Base-by-base conservation (phyloP, 2,797 vertebrate genomes). In the Chelon auratus region DNA sequence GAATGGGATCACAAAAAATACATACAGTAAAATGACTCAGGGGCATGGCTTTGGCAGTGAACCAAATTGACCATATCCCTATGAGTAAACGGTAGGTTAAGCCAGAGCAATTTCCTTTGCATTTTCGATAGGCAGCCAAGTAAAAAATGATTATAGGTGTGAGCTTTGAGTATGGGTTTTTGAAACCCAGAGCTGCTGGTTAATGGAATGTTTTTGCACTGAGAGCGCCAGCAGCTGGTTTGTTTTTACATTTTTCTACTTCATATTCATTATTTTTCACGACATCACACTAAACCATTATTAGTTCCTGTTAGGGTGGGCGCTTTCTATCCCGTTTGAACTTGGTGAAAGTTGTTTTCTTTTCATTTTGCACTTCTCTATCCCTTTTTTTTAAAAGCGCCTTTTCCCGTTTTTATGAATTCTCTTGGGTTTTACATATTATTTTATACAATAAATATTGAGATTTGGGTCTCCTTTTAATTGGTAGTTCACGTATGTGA, bases 21-120 rank as follows among this genome's bases (percentile, higher is more conserved):
- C 85, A 85, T 92, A 91, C 87, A 84, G 89, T 92, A 91, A 92
- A 90, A 75, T 92, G 92, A 94, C 78, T 94, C 93, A 93, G 75
- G 74, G 67, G 20, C 65, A 68, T 52, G 71, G 78, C 59, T 91
- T 91, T 87, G 90, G 85, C 81, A 69, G 69, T 4, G 42, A 9
- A 77, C 75, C 88, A 90, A 82, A 86, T 54, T 70, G 72, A 84
- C 86, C 81, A 78, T 83, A 83, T 68, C 77, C 78, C 72, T 62
- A 80, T 92, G 89, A 93, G 84, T 94, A 90, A 92, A 86, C 6
- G 40, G 80, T 51, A 80, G 82, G 77, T 82, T 84, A 76, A 77
- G 51, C 75, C 62, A 37, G 66, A 81, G 84, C 73, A 84, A 82
- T 90, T 87, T 83, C 76, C 86, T 55, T 42, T 64, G 56, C 9